phyloP scores from a whole-genome alignment of 1,140 invertebrate genomes.

The Pinna nobilis region DNA sequence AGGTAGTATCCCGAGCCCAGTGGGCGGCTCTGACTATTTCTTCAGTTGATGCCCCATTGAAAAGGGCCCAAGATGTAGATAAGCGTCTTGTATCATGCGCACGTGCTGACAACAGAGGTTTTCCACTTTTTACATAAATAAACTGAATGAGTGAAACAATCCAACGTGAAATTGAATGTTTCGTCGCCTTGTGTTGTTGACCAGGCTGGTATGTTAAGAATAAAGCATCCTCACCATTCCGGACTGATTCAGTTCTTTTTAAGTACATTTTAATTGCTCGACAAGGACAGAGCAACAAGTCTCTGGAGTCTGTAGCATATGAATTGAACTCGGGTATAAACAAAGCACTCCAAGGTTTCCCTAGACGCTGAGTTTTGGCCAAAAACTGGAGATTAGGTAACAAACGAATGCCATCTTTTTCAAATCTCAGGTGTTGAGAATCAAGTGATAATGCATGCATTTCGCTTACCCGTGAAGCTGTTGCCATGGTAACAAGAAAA shows the following conservation, averaged over 20 bases:
- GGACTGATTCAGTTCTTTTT: not conserved
- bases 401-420: not conserved
- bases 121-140: not conserved
- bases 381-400: conserved; percentile 4
- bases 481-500: not conserved
- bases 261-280: not conserved
- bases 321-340: not conserved
- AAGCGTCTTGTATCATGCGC: conserved; percentile 6
- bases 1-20: not conserved
- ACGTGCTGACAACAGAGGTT: not conserved
- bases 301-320: not conserved
- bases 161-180: conserved; percentile 1
- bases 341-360: not conserved
- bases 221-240: too few species aligned
- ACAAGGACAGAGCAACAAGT: not conserved
- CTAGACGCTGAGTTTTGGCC: conserved; percentile 2
- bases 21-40: not conserved
- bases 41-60: conserved; percentile 4
- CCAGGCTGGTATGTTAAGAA: conserved; percentile 9
- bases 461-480: not conserved
- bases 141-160: conserved; percentile 12
- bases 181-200: not conserved
- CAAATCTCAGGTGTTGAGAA: not conserved
- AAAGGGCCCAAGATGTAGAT: conserved; percentile 4
- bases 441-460: not conserved